These are phyloP conservation scores for Caenorhabditis sp. DNA, from an alignment of 2,888 invertebrate genomes.

Conservation along the genomic window DNA sequence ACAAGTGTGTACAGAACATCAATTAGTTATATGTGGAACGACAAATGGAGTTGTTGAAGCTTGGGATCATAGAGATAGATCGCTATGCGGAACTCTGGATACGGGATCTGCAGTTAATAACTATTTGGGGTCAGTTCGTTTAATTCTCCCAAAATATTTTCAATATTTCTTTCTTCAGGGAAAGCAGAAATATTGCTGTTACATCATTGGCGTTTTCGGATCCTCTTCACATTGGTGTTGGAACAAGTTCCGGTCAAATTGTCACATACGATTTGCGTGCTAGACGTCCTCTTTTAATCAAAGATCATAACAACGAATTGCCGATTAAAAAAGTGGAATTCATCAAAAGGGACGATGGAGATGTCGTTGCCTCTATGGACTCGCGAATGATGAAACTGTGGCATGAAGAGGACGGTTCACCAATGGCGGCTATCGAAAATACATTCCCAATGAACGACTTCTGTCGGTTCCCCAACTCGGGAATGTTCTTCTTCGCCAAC, in stretches of 20 bases:
- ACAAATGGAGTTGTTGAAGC: constrained; percentile 92
- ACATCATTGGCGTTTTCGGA: constrained; percentile 87
- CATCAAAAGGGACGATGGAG: constrained; percentile 84
- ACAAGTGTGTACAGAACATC: constrained; percentile 92
- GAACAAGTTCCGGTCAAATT: constrained; percentile 92
- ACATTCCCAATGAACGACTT: constrained; percentile 91
- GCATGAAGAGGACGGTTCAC: constrained; percentile 91
- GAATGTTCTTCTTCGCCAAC: constrained; percentile 93
- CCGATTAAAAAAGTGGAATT: constrained; percentile 94
- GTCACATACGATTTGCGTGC: constrained; percentile 95
- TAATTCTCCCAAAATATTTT: too few relatives aligned
- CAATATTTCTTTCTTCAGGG: constrained; percentile 37
- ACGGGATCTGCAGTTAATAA: constrained; percentile 86
- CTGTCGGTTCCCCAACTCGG: constrained; percentile 79
- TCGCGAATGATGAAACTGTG: constrained; percentile 92
- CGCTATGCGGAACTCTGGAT: constrained; percentile 90
- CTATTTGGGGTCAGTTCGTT: constrained; percentile 70
- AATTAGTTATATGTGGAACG: constrained; percentile 87
- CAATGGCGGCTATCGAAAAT: constrained; percentile 93
- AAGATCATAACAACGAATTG: constrained; percentile 95
- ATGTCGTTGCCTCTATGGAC: constrained; percentile 93
- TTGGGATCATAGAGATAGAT: constrained; percentile 93
- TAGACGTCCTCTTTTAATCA: constrained; percentile 91
- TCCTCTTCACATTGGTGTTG: constrained; percentile 88
- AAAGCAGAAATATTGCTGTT: constrained; percentile 85